phyloP scores from a whole-genome alignment of 2,888 invertebrate species.

The Aphelenchoides bicaudatus region DNA sequence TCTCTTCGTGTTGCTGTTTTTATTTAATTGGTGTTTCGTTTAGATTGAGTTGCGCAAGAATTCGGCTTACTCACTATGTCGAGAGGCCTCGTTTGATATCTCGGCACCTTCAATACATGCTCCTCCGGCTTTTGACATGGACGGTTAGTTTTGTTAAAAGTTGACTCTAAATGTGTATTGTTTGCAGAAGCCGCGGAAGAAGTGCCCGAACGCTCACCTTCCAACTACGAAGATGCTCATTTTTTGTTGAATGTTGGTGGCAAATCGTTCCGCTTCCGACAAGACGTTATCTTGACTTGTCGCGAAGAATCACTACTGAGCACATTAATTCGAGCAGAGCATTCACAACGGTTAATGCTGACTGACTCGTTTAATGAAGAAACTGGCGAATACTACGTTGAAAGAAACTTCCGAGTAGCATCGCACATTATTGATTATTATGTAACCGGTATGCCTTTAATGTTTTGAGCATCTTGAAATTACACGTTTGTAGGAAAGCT shows the following conservation, averaged over 20 bases:
- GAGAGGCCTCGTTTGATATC: too few species aligned
- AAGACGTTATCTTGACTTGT: slow-evolving; percentile 30
- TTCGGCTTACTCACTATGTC: too few species aligned
- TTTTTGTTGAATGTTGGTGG: slow-evolving; percentile 51
- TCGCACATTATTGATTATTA: slow-evolving; percentile 57
- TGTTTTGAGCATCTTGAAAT: background rate
- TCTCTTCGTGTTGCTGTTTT: too few species aligned
- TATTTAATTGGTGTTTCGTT: too few species aligned
- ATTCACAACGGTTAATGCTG: slow-evolving; percentile 35
- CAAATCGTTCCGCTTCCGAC: slow-evolving; percentile 49
- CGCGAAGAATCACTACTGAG: slow-evolving; percentile 35
- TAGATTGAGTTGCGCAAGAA: too few species aligned
- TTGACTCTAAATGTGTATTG: too few species aligned
- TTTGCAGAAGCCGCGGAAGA: slow-evolving; percentile 8
- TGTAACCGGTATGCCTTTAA: slow-evolving; percentile 42
- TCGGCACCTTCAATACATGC: too few species aligned
- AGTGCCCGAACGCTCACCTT: too few species aligned
- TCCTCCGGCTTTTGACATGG: too few species aligned
- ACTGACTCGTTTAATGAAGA: slow-evolving; percentile 45
- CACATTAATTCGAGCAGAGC: slow-evolving; percentile 33
- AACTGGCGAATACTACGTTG: slow-evolving; percentile 57
- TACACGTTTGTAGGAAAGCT: slow-evolving; percentile 27
- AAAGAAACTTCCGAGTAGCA: slow-evolving; percentile 48
- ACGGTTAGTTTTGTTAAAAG: too few species aligned
- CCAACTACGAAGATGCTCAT: slow-evolving; percentile 11